These are phyloP conservation scores for Polyploca ridens DNA, from an alignment of 2,888 invertebrate species.

Conservation along the genomic window DNA sequence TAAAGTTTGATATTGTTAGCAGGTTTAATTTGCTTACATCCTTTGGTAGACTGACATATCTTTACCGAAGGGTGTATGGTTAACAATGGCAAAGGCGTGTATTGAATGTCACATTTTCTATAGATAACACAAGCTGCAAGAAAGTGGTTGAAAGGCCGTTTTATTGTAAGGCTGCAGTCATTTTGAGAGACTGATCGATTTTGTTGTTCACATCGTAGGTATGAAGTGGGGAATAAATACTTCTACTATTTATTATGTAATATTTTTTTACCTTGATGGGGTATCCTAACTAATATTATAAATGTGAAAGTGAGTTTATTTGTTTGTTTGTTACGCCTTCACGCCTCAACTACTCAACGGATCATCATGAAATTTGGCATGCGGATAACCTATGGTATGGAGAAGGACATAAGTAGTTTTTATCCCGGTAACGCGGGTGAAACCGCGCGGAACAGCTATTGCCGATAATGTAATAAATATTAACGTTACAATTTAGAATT, in stretches of 20 bases:
- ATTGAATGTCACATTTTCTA: conserved; percentile 51
- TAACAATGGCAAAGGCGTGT: conserved; percentile 45
- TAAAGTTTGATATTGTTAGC: background rate
- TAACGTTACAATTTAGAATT: too few species aligned
- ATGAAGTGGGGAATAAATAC: background rate
- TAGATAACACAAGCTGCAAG: conserved; percentile 43
- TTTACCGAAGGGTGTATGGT: conserved; percentile 28
- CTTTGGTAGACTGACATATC: background rate
- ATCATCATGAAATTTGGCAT: too few species aligned
- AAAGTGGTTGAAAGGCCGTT: conserved; percentile 43
- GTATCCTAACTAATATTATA: background rate
- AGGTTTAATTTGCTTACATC: background rate
- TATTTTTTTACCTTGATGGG: background rate
- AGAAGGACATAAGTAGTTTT: too few species aligned
- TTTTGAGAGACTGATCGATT: conserved; percentile 28
- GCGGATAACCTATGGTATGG: too few species aligned
- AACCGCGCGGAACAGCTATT: too few species aligned
- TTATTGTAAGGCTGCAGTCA: conserved; percentile 20
- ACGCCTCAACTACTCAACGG: too few species aligned
- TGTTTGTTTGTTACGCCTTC: too few species aligned
- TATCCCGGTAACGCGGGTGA: too few species aligned
- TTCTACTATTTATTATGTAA: background rate
- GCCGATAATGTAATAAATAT: too few species aligned
- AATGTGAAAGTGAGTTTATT: too few species aligned
- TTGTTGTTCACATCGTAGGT: conserved; percentile 18